These are phyloP conservation scores for Mixornis gularis DNA, from an alignment of 2,113 vertebrate genomes.

Conservation along the genomic window DNA sequence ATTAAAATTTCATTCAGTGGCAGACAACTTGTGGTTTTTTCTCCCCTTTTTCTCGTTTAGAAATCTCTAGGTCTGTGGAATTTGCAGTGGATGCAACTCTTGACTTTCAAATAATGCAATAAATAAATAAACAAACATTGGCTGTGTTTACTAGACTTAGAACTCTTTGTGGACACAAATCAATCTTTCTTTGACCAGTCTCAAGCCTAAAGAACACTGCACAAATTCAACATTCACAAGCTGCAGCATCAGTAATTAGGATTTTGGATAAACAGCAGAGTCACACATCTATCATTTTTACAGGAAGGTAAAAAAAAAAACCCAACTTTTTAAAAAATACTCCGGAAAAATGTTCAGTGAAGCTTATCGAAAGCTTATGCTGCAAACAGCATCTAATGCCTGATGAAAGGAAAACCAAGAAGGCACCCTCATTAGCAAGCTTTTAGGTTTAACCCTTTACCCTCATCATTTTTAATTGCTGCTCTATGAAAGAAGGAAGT, in stretches of 20 bases:
- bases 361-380: constrained; percentile 44
- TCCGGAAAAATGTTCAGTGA: constrained; percentile 54
- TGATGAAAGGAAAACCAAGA: constrained; percentile 19
- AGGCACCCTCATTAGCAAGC: constrained; percentile 45
- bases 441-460: constrained; percentile 57
- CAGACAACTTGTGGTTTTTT: neutral
- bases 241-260: constrained; percentile 30
- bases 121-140: neutral
- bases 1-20: neutral
- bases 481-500: neutral
- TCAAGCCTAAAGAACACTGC: constrained; percentile 20
- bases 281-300: constrained; percentile 41
- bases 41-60: neutral
- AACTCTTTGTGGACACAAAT: constrained; percentile 13
- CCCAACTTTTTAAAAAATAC: constrained; percentile 5
- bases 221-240: constrained; percentile 6
- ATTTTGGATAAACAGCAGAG: constrained; percentile 41
- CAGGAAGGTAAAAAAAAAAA: neutral
- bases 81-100: constrained; percentile 6
- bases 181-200: constrained; percentile 21
- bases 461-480: constrained; percentile 72
- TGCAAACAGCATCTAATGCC: constrained; percentile 35
- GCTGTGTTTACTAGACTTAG: neutral
- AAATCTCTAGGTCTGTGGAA: neutral
- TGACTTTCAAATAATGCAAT: constrained; percentile 28